These are phyloP conservation scores for Muscicapa striata DNA, from an alignment of 2,797 vertebrate genomes.

Conservation along the genomic window DNA sequence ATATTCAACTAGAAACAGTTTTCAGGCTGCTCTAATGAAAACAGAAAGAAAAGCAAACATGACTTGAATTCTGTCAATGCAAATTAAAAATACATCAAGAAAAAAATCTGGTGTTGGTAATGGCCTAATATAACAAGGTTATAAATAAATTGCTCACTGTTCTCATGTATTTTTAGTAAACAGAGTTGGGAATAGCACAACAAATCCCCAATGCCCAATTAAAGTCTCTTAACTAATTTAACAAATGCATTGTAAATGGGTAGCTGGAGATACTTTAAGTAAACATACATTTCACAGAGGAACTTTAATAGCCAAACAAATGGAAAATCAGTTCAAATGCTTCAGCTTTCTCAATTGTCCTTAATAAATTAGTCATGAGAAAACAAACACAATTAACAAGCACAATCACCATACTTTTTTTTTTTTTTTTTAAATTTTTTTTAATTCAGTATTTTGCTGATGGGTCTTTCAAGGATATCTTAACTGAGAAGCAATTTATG, in stretches of 20 bases:
- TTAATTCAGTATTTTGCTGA: neutral
- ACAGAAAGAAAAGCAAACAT: conserved; percentile 7
- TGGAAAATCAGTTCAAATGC: conserved; percentile 48
- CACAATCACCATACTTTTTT: neutral
- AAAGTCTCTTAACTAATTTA: conserved; percentile 77
- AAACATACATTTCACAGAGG: conserved; percentile 64
- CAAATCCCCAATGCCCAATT: conserved; percentile 74
- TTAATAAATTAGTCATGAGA: conserved; percentile 63
- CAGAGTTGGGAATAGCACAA: conserved; percentile 63
- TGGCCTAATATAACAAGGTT: conserved; percentile 64
- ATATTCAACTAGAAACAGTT: conserved; percentile 60
- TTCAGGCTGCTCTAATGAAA: conserved; percentile 54
- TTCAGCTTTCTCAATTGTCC: conserved; percentile 55
- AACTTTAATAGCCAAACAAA: conserved; percentile 69
- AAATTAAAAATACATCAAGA: conserved; percentile 54
- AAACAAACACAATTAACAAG: conserved; percentile 45
- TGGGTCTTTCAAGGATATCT: conserved; percentile 13
- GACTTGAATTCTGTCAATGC: conserved; percentile 47
- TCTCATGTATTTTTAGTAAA: conserved; percentile 73
- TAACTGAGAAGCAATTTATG: neutral
- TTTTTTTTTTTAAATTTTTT: neutral
- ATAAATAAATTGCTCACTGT: conserved; percentile 67
- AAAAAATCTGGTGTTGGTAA: conserved; percentile 37
- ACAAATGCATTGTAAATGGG: conserved; percentile 67
- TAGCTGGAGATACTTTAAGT: conserved; percentile 72